phyloP scores from a whole-genome alignment of 2,797 vertebrate genomes.

The Sitta carolinensis region DNA sequence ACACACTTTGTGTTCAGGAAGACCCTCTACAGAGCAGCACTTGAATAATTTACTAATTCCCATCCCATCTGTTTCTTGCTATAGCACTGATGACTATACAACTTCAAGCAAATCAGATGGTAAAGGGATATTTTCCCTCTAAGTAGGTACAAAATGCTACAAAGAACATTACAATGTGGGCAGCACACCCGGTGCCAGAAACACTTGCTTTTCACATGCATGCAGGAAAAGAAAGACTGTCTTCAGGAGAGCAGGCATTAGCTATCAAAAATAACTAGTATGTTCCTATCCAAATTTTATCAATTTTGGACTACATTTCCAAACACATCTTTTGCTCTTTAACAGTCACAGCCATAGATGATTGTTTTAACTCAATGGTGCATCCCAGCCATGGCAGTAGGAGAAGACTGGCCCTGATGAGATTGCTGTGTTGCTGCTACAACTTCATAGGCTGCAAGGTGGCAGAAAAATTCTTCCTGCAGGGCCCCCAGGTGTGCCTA shows the following conservation, averaged over 20 bases:
- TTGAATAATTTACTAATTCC: not conserved
- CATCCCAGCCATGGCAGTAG: not conserved
- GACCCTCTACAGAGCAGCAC: not conserved
- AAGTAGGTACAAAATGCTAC: not conserved
- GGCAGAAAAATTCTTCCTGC: not conserved
- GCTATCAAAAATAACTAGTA: not conserved
- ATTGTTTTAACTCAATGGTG: not conserved
- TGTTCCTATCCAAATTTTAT: not conserved
- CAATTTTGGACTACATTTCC: not conserved
- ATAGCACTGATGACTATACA: not conserved
- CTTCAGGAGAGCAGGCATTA: not conserved
- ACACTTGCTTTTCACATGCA: not conserved
- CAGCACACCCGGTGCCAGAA: not conserved
- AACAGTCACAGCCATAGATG: not conserved
- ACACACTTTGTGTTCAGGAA: not conserved
- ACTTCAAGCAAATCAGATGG: not conserved
- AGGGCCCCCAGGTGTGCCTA: fast-evolving
- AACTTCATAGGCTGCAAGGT: not conserved
- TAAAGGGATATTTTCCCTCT: not conserved
- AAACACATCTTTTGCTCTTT: not conserved
- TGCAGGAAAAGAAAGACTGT: not conserved
- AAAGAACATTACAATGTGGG: not conserved
- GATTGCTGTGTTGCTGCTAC: not conserved
- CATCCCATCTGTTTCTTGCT: not conserved
- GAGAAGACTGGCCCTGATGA: not conserved